Conservation (phyloP, 1,140 invertebrate species). For the Brachionus angularis region DNA sequence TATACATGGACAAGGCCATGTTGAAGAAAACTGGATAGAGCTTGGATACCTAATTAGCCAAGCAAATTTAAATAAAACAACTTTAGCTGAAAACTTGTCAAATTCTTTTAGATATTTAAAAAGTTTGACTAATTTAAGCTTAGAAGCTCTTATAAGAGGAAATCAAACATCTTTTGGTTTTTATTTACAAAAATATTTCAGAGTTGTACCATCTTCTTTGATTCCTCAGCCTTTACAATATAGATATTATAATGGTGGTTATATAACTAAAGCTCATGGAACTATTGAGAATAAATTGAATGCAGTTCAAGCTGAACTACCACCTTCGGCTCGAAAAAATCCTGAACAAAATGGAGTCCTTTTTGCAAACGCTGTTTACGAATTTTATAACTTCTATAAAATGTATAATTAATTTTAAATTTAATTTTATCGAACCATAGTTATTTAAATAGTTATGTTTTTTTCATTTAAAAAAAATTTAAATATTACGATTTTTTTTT, state of each 20-base stretch:
- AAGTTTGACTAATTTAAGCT: not conserved
- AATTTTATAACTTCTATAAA: conserved; percentile 36
- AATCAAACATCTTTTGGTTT: not conserved
- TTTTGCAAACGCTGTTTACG: conserved; percentile 24
- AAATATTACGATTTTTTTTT: no score
- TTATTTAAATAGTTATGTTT: no score
- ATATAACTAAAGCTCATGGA: conserved; percentile 6
- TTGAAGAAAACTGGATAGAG: conserved; percentile 44
- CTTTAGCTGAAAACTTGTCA: not conserved
- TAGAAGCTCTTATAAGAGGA: not conserved
- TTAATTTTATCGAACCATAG: no score
- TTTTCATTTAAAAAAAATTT: no score
- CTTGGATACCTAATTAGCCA: conserved; percentile 41
- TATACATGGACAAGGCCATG: conserved; percentile 45
- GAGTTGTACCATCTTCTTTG: conserved; percentile 45
- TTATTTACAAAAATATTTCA: conserved; percentile 14
- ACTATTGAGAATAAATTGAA: not conserved
- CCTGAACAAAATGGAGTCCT: not conserved
- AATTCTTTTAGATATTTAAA: not conserved
- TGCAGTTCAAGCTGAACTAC: conserved; percentile 35
- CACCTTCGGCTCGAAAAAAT: not conserved
- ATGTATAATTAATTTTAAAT: conserved; percentile 17
- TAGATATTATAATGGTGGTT: conserved; percentile 43
- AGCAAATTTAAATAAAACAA: conserved; percentile 1
- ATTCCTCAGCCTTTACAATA: conserved; percentile 26